Evolutionary conservation across 2,113 vertebrate genomes (phyloP).

Genomic region (Lagenorhynchus albirostris): DNA sequence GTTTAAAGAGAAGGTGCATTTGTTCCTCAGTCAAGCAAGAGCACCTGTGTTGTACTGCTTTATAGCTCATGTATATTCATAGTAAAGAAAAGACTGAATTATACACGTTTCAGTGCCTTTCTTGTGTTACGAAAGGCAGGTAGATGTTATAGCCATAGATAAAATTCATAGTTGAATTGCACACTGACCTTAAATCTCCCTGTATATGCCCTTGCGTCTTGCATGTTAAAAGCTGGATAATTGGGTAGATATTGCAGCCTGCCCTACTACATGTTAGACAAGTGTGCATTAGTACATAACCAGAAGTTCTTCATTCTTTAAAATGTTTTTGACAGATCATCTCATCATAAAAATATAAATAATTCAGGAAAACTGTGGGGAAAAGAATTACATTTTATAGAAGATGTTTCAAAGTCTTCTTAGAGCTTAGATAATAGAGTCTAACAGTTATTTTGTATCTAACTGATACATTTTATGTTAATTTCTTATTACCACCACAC

Average conservation of each 20-base stretch:
- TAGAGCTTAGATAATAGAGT: conserved; percentile 71
- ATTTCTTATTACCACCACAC: conserved; percentile 78
- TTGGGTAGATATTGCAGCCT: conserved; percentile 44
- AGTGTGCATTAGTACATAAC: conserved; percentile 21
- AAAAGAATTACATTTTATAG: conserved; percentile 54
- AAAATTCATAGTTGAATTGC: conserved; percentile 64
- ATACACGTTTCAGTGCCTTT: conserved; percentile 74
- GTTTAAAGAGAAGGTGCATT: conserved; percentile 68
- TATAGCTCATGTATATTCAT: conserved; percentile 58
- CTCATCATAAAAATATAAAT: conserved; percentile 54
- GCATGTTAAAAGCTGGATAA: conserved; percentile 67
- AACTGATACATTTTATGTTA: conserved; percentile 76
- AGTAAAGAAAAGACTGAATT: conserved; percentile 70
- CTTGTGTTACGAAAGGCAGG: conserved; percentile 63
- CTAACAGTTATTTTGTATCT: conserved; percentile 80
- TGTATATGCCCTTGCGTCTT: conserved; percentile 56
- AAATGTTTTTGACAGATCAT: conserved; percentile 44
- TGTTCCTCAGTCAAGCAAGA: conserved; percentile 61
- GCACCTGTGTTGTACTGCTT: conserved; percentile 52
- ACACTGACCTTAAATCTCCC: conserved; percentile 63
- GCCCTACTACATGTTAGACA: conserved; percentile 38
- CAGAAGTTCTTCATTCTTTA: conserved; percentile 38
- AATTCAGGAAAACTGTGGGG: conserved; percentile 61
- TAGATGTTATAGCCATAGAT: conserved; percentile 71
- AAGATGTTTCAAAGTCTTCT: conserved; percentile 76